These are phyloP conservation scores for Periophthalmus magnuspinnatus DNA, from an alignment of 2,797 vertebrate genomes.

Conservation along the genomic window DNA sequence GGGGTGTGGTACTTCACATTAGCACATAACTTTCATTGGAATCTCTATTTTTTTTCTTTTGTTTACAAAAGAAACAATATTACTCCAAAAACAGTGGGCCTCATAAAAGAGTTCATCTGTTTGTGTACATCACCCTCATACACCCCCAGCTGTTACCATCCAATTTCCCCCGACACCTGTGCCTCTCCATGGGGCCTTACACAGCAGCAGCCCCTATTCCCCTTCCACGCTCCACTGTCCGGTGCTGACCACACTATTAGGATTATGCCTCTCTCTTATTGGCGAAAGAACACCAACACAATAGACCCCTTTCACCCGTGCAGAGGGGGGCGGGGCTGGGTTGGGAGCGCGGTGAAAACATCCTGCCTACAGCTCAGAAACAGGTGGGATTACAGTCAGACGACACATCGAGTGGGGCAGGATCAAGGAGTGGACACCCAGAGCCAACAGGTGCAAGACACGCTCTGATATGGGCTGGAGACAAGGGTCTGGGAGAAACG, in stretches of 20 bases:
- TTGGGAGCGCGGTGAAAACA: slow-evolving; percentile 49
- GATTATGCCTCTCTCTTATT: slow-evolving; percentile 31
- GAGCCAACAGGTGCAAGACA: slow-evolving; percentile 39
- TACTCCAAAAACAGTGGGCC: neutral
- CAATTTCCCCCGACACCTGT: slow-evolving; percentile 46
- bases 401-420: slow-evolving; percentile 31
- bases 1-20: neutral
- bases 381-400: slow-evolving; percentile 72
- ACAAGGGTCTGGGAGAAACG: neutral
- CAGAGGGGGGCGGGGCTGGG: slow-evolving; percentile 28
- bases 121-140: slow-evolving; percentile 34
- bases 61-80: no score
- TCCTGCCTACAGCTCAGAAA: slow-evolving; percentile 55
- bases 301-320: slow-evolving; percentile 60
- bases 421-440: slow-evolving; percentile 24
- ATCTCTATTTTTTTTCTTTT: no score
- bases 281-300: slow-evolving; percentile 34
- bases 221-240: slow-evolving; percentile 18
- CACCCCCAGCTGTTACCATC: slow-evolving; percentile 43
- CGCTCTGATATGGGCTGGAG: slow-evolving; percentile 2
- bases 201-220: slow-evolving; percentile 2
- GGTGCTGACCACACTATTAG: slow-evolving; percentile 22
- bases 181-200: slow-evolving; percentile 26
- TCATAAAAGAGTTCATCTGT: slow-evolving; percentile 30
- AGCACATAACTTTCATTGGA: neutral